These are phyloP conservation scores for Lasiommata megera DNA, from an alignment of 2,888 invertebrate species.

Conservation along the genomic window DNA sequence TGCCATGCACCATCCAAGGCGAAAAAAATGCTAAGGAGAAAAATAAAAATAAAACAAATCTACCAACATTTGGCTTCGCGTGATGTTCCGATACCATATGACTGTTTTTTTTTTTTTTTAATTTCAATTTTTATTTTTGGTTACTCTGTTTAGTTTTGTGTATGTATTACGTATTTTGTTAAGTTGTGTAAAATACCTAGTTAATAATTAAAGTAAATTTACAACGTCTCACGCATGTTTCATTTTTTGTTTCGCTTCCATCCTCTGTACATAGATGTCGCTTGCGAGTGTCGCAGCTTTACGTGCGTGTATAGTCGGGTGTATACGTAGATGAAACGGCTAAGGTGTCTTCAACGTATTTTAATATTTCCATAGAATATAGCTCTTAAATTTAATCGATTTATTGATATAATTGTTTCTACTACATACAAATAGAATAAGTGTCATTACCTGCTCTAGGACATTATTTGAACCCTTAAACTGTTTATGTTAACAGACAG, in stretches of 20 bases:
- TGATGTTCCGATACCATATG: slow-evolving; percentile 50
- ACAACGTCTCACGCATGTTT: slow-evolving; percentile 71
- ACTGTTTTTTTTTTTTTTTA: slow-evolving; percentile 54
- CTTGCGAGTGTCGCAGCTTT: slow-evolving; percentile 7
- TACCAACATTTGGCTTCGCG: slow-evolving; percentile 29
- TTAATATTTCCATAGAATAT: slow-evolving; percentile 68
- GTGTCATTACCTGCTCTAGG: slow-evolving; percentile 36
- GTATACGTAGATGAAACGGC: slow-evolving; percentile 50
- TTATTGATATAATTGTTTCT: slow-evolving; percentile 33
- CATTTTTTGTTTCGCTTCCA: slow-evolving; percentile 52
- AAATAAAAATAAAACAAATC: slow-evolving; percentile 20
- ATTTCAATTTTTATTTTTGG: slow-evolving; percentile 61
- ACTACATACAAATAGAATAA: slow-evolving; percentile 27
- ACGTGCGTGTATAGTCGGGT: slow-evolving; percentile 56
- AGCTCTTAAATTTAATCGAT: slow-evolving; percentile 46
- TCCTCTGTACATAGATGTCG: slow-evolving; percentile 48
- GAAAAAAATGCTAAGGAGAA: slow-evolving; percentile 3
- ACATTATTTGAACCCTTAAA: slow-evolving; percentile 18
- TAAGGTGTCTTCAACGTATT: slow-evolving; percentile 72
- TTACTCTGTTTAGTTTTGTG: slow-evolving; percentile 77
- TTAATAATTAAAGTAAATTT: slow-evolving; percentile 71
- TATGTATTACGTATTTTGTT: slow-evolving; percentile 80
- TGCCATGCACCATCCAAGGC: slow-evolving; percentile 28
- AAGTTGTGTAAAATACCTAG: slow-evolving; percentile 81
- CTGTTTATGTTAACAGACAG: no score